Conservation (phyloP, 1,140 invertebrate species). For the Cryptotermes secundus region DNA sequence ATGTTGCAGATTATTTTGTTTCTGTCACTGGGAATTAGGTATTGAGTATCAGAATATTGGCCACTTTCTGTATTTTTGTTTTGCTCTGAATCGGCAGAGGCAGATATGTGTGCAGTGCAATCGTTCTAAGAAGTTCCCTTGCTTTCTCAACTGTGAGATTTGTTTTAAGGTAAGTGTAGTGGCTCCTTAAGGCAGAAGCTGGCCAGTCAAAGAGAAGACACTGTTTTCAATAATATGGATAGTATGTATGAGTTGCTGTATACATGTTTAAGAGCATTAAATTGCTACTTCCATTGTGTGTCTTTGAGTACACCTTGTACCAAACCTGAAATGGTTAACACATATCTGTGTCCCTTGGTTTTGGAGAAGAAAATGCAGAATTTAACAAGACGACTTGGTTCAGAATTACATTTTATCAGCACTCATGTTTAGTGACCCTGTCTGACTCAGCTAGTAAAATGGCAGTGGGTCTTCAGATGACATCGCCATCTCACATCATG, state of each 20-base stretch:
- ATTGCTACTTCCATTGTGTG: background rate
- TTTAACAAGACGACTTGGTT: too few species aligned
- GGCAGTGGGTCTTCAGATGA: too few species aligned
- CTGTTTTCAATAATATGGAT: background rate
- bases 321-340: too few species aligned
- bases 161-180: conserved; percentile 20
- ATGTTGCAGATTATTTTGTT: too few species aligned
- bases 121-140: conserved; percentile 11
- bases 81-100: background rate
- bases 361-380: too few species aligned
- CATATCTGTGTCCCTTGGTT: too few species aligned
- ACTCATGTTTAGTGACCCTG: too few species aligned
- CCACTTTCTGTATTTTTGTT: background rate
- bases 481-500: too few species aligned
- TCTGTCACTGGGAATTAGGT: too few species aligned
- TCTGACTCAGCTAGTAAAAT: too few species aligned
- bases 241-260: background rate
- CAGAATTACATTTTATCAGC: too few species aligned
- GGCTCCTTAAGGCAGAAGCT: background rate
- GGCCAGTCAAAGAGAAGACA: background rate
- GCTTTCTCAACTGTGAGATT: background rate
- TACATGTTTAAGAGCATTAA: background rate
- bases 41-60: background rate
- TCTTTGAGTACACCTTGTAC: background rate
- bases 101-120: conserved; percentile 23